Evolutionary conservation across 2,797 vertebrate genomes (phyloP), one percentile per base, ranked within the genome.

Genomic region (Lutjanus campechanus): DNA sequence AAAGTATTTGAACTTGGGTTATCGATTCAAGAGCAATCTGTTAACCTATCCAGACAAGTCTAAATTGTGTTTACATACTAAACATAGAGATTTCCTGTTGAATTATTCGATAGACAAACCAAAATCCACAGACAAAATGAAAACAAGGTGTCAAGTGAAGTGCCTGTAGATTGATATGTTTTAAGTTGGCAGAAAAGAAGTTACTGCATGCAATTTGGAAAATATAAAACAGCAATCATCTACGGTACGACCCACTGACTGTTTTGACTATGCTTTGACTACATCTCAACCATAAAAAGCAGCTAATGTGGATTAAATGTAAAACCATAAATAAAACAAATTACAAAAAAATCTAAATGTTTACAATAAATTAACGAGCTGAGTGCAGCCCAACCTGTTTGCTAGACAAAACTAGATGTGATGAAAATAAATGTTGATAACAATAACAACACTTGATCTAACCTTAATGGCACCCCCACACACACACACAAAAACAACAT

Each of bases 201-300:
- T 69, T 41, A 16, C n/a, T 46, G 36, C 25, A 43, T 47, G 10
- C 53, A 73, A 77, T 69, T 2, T 25, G 64, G 44, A 81, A 78
- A 84, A 80, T 75, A 86, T 81, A 51, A 83, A 44, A 73, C 11
- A 40, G 50, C 59, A 77, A 82, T 89, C 47, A 71, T 76, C 25
- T 63, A 3, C 11, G 1, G 1, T 54, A 16, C 44, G 72, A 50
- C 44, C 43, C 29, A 77, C 16, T 78, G 17, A 74, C 47, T 84
- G n/a, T 58, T 56, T 61, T 44, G 36, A 69, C 46, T 36, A 15
- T 36, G 8, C 2, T 81, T 73, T 79, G 82, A 76, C 25, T 58
- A 16, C 53, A 81, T 12, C 11, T 85, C 79, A 80, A 63, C 54
- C 60, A 29, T 81, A 58, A 80, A 71, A 84, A 66, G 7, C 16